Evolutionary conservation across 2,888 invertebrate species (phyloP).

Genomic region (Eupithecia centaureata): DNA sequence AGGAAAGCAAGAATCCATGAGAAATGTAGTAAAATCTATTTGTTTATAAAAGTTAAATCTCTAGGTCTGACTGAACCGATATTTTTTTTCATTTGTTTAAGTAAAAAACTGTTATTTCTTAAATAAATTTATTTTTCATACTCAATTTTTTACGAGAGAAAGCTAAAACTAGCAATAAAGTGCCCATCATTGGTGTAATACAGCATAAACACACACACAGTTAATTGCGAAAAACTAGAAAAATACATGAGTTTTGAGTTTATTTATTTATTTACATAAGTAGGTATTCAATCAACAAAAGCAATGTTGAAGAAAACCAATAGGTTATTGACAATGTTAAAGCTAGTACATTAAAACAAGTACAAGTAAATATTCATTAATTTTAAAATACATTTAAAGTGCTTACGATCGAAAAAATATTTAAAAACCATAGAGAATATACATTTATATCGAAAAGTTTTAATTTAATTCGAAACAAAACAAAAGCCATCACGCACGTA

Average conservation of each 20-base stretch:
- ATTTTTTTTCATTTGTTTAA: neutral
- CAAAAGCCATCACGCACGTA: too few relatives aligned
- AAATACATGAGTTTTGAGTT: neutral
- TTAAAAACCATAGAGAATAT: too few relatives aligned
- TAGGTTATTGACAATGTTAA: neutral
- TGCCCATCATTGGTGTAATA: neutral
- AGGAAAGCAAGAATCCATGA: too few relatives aligned
- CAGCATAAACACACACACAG: neutral
- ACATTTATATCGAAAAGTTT: too few relatives aligned
- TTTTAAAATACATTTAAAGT: too few relatives aligned
- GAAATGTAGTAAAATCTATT: too few relatives aligned
- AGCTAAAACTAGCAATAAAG: neutral
- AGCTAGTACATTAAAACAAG: too few relatives aligned
- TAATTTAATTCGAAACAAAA: too few relatives aligned
- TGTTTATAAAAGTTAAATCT: too few relatives aligned
- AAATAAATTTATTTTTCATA: neutral
- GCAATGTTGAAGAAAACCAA: neutral
- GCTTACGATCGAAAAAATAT: too few relatives aligned
- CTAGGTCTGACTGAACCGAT: neutral
- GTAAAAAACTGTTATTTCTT: neutral
- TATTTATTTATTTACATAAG: neutral
- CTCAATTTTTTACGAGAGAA: neutral
- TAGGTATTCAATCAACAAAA: neutral
- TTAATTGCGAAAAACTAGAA: constrained; percentile 2
- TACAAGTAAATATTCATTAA: neutral